Evolutionary conservation across 2,797 vertebrate genomes (phyloP).

Genomic region (Liparis tanakae): DNA sequence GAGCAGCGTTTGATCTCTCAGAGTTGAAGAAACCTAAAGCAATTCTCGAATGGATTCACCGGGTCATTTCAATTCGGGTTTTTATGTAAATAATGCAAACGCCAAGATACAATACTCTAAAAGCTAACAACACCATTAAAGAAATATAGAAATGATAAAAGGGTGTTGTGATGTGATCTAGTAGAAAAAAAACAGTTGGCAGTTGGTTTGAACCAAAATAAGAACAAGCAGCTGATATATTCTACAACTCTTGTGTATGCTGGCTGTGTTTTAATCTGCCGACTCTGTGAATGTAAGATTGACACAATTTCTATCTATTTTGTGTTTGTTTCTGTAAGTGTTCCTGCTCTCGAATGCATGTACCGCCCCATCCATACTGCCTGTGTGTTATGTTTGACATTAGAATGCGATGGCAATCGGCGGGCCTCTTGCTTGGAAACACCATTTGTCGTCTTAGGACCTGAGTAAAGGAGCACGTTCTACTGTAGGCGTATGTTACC

Average conservation of each 20-base stretch:
- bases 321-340: conserved; percentile 13
- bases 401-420: conserved; percentile 38
- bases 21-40: not conserved
- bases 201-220: conserved; percentile 12
- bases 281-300: not conserved
- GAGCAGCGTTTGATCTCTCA: not conserved
- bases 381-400: conserved; percentile 37
- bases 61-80: conserved; percentile 27
- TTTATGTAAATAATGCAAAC: conserved; percentile 31
- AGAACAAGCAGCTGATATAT: not conserved
- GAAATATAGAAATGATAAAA: not conserved
- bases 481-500: conserved; percentile 69
- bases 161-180: not conserved
- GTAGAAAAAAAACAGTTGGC: not conserved
- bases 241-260: not conserved
- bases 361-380: conserved; percentile 5
- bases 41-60: conserved; percentile 25
- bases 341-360: not conserved
- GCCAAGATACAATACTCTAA: conserved; percentile 12
- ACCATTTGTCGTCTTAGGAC: conserved; percentile 70
- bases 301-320: no score
- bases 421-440: conserved; percentile 45
- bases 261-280: conserved; percentile 30
- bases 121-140: not conserved
- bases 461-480: conserved; percentile 64